Evolutionary conservation across 2,113 vertebrate genomes (phyloP), one percentile per base, ranked within the genome.

Genomic region (Bambusicola thoracicus): DNA sequence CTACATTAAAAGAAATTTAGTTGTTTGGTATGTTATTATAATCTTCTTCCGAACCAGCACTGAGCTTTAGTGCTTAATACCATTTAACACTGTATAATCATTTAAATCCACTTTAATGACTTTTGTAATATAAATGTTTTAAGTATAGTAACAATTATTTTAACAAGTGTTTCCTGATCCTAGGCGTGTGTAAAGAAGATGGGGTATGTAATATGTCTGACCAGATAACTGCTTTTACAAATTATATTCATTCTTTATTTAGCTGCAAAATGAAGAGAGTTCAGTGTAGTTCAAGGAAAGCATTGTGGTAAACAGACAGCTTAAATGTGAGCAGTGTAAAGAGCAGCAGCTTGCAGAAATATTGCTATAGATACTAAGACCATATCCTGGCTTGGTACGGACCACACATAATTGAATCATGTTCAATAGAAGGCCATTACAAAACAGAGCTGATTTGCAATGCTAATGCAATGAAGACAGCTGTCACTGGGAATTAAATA

Each of bases 401-500:
- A 98, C 97, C 96, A 96, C 97, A 97, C 97, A 97, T 98, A 98
- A 98, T 98, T 98, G 98, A 98, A 98, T 98, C 98, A 98, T 96
- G 98, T 95, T 98, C 98, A 98, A 98, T 98, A 97, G 97, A 96
- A 98, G 96, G 97, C 97, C 96, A 98, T 98, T 98, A 98, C 97
- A 98, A 98, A 98, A 98, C 97, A 82, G 75, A 96, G 95, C 96
- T 98, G 95, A 98, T 98, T 98, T 98, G 98, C 98, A 98, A 98
- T 98, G 98, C 98, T 98, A 98, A 98, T 98, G 82, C 77, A 81
- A 93, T 85, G 94, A 97, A 98, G 98, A 97, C 98, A 98, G 97
- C 98, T 98, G 98, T 98, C 98, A 98, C 97, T 96, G 97, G 95
- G 97, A 98, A 98, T 98, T 98, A 98, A 98, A 98, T 98, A 98